A percentile compares a stretch with the other conserved stretches of the same genome.
phyloP scores from a whole-genome alignment of 2,797 vertebrate species.

The Ispidina lecontei region DNA sequence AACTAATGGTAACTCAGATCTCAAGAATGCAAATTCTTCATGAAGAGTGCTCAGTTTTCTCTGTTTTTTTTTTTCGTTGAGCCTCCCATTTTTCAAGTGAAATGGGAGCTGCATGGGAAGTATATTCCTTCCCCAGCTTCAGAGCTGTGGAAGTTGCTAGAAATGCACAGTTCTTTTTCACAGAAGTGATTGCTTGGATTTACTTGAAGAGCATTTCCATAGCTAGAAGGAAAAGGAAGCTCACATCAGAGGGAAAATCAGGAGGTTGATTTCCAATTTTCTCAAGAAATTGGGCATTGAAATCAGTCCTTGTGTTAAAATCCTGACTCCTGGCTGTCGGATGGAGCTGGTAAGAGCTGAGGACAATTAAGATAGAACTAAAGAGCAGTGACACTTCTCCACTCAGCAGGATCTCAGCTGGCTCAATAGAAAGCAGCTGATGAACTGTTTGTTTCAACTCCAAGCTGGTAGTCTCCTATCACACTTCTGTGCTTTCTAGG shows the following conservation, averaged over 20 bases:
- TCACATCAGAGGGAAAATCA: background rate
- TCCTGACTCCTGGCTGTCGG: background rate
- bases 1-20: background rate
- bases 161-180: background rate
- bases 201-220: background rate
- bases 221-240: background rate
- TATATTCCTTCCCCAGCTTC: background rate
- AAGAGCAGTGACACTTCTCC: background rate
- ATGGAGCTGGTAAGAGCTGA: background rate
- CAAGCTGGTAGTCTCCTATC: background rate
- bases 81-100: background rate
- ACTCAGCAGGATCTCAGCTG: background rate
- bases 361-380: background rate
- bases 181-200: background rate
- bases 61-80: background rate
- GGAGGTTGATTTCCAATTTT: background rate
- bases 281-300: background rate
- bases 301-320: background rate
- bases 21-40: background rate
- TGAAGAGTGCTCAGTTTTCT: background rate
- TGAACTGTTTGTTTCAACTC: background rate
- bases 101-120: background rate
- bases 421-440: background rate
- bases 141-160: background rate
- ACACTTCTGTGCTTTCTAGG: background rate